Conservation (phyloP, 1,140 invertebrate genomes). For the Cherax destructor region DNA sequence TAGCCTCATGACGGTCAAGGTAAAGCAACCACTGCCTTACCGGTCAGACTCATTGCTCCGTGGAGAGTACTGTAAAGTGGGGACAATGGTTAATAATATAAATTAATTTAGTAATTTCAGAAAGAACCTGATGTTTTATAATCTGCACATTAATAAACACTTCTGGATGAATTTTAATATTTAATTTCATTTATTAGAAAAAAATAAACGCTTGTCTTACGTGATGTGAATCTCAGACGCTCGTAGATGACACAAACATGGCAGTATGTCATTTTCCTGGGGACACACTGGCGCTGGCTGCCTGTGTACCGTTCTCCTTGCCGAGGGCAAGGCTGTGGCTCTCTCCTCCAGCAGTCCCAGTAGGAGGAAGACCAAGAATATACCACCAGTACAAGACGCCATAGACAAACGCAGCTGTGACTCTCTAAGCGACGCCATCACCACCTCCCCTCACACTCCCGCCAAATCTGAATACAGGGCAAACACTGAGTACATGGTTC, state of each 20-base stretch:
- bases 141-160: too few relatives aligned
- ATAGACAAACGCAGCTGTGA: not conserved
- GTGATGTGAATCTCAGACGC: slow-evolving; percentile 28
- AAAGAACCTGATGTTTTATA: too few relatives aligned
- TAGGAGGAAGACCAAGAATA: not conserved
- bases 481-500: too few relatives aligned
- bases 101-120: too few relatives aligned
- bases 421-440: not conserved
- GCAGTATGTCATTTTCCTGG: not conserved
- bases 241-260: slow-evolving; percentile 27
- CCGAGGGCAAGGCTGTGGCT: not conserved
- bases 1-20: too few relatives aligned
- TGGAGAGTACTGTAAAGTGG: too few relatives aligned
- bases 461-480: not conserved
- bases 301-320: slow-evolving; percentile 7
- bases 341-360: not conserved
- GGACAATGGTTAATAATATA: too few relatives aligned
- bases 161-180: too few relatives aligned
- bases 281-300: not conserved
- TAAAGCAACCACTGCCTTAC: too few relatives aligned
- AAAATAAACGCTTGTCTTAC: slow-evolving; percentile 1
- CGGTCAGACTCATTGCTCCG: too few relatives aligned
- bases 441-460: not conserved
- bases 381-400: not conserved
- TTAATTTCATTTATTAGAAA: too few relatives aligned